Evolutionary conservation across 2,888 invertebrate species (phyloP), one percentile per base, ranked within the genome.

Genomic region (Argyresthia goedartella): DNA sequence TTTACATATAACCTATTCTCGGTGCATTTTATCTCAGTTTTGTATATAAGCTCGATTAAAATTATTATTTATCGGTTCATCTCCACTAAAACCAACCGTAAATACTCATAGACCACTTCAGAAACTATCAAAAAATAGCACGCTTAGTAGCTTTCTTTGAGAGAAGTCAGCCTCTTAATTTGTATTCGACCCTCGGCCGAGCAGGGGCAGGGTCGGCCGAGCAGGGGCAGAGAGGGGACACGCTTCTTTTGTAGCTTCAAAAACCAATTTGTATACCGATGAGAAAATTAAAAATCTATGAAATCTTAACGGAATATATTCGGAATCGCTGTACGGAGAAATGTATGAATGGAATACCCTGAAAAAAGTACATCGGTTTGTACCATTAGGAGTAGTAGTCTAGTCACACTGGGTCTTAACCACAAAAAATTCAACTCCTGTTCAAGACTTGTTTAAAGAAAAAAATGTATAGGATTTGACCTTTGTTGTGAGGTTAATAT

Each of bases 231-330:
- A 71, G 71, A 71, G 64, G 16, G 63, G 69, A 71, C 73, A 70
- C 73, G 71, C 76, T 79, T 69, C 77, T 80, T 77, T 77, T 75
- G 74, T 77, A 75, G 76, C 77, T 76, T 71, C 76, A 69, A 73
- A 75, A 81, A 79, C 78, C 79, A 80, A 81, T 81, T 81, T 81
- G 80, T 81, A 71, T 77, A 79, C 76, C 71, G 70, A 76, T 71
- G 73, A 77, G 76, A 69, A 77, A 81, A 81, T 78, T 80, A 80
- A 79, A 80, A 79, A 78, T n/a, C n/a, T n/a, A n/a, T n/a, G n/a
- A n/a, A n/a, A n/a, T n/a, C n/a, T n/a, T n/a, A n/a, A n/a, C n/a
- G n/a, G n/a, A n/a, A n/a, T n/a, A n/a, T 25, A 25, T 25, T 6
- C 25, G 25, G 6, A 25, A 25, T 25, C 25, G 6, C 25, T 4